Conservation (phyloP, 2,113 vertebrate species). For the Arvicanthis niloticus region DNA sequence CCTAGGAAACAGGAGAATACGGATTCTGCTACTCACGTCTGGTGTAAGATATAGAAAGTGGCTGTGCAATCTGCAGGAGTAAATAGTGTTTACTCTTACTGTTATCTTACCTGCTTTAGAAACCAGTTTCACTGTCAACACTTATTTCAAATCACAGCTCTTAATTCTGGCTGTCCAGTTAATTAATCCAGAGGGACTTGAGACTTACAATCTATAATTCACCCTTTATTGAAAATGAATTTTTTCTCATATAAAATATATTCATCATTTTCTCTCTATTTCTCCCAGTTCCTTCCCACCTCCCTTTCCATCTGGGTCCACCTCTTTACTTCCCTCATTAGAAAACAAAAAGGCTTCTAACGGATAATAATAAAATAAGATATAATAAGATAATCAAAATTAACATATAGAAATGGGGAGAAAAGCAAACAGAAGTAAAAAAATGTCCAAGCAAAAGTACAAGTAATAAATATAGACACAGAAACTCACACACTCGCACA, state of each 20-base stretch:
- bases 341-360: not conserved
- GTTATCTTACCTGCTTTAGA: not conserved
- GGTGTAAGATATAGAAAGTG: not conserved
- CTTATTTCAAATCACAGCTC: not conserved
- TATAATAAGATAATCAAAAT: not conserved
- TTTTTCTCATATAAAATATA: not conserved
- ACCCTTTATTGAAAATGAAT: not conserved
- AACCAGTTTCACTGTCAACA: not conserved
- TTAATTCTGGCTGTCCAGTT: not conserved
- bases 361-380: not conserved
- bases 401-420: not conserved
- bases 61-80: not conserved
- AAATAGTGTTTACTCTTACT: not conserved
- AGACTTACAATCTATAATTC: not conserved
- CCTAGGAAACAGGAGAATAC: not conserved
- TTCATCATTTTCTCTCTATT: not conserved
- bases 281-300: too few relatives aligned
- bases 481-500: not conserved
- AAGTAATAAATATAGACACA: not conserved
- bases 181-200: not conserved
- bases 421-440: not conserved
- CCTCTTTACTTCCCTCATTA: not conserved
- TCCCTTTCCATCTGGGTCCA: not conserved
- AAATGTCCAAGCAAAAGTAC: not conserved
- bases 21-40: not conserved